Base-by-base conservation (phyloP, 2,888 invertebrate genomes). In the Cephus rjabovi region DNA sequence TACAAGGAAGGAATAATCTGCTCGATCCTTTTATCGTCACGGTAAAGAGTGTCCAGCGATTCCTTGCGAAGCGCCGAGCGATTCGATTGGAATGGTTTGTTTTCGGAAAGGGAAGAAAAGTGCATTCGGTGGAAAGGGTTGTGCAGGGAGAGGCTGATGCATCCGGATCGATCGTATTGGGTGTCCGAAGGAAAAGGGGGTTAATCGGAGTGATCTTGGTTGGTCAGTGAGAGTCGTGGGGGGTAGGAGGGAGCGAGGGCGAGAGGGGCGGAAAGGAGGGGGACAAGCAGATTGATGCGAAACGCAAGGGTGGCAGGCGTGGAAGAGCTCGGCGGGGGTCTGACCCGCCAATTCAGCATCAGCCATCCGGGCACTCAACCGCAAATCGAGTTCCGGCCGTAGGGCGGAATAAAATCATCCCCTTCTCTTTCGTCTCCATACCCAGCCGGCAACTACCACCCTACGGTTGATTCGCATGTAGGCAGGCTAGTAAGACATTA, bases 311-410 rank as follows among this genome's bases (percentile, higher is more conserved):
- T 80, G 81, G 81, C 73, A 79, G 76, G 83, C 79, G 79, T 79
- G 70, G 82, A 83, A 80, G 78, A 80, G 86, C 84, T 86, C 35
- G 73, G 30, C 12, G 74, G 74, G 23, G 73, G 75, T 74, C 85
- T 87, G 87, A 87, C 87, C 86, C 87, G 87, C 88, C 89, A 90
- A 90, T 90, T 89, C 89, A 88, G 88, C 88, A 89, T 89, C 83
- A 83, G 81, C 87, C 87, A 86, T 87, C 88, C 88, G 87, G 86
- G 85, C 87, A 89, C 87, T 89, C 88, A 84, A 89, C 89, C 90
- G 87, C 90, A 90, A 91, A 90, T 91, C 88, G 89, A 90, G 89
- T 89, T 89, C 88, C 85, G 83, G 86, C 85, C 84, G 83, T 85
- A 84, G 87, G 88, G 85, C 86, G 83, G 87, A 90, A 90, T 90